These are phyloP conservation scores for Mayetiola destructor DNA, from an alignment of 2,888 invertebrate species.

Conservation along the genomic window DNA sequence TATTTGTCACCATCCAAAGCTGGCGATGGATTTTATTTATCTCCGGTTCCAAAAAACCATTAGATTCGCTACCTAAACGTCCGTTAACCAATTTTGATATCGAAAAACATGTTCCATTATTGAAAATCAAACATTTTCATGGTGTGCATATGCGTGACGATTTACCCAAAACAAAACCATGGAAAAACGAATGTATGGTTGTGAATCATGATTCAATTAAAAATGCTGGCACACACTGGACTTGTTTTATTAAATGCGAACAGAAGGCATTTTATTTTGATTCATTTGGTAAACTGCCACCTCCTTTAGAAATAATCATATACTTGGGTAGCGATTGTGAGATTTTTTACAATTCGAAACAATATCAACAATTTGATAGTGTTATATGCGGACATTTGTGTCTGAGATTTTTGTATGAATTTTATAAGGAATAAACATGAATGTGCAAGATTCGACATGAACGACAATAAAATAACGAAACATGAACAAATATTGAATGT, in stretches of 20 bases:
- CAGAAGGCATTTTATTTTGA: background rate
- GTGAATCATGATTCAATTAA: background rate
- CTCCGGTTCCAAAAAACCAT: slow-evolving; percentile 21
- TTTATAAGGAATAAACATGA: background rate
- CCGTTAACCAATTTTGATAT: background rate
- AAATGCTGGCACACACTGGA: background rate
- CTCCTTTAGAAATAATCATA: background rate
- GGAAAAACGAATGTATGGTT: background rate
- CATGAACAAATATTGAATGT: too few relatives aligned
- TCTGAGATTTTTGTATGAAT: slow-evolving; percentile 21
- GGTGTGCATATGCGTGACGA: background rate
- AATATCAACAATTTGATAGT: slow-evolving; percentile 13
- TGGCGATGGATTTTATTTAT: slow-evolving; percentile 26
- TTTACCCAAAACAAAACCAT: background rate
- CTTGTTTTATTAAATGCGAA: background rate
- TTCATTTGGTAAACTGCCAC: background rate
- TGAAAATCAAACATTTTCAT: background rate
- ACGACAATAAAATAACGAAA: too few relatives aligned
- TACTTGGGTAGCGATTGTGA: slow-evolving; percentile 2
- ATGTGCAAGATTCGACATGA: too few relatives aligned
- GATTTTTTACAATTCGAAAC: background rate
- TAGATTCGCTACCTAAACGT: slow-evolving; percentile 21
- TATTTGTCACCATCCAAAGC: background rate
- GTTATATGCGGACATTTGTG: slow-evolving; percentile 25
- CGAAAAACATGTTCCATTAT: background rate